Evolutionary conservation across 2,113 vertebrate genomes (phyloP).

Genomic region (Alosa alosa): DNA sequence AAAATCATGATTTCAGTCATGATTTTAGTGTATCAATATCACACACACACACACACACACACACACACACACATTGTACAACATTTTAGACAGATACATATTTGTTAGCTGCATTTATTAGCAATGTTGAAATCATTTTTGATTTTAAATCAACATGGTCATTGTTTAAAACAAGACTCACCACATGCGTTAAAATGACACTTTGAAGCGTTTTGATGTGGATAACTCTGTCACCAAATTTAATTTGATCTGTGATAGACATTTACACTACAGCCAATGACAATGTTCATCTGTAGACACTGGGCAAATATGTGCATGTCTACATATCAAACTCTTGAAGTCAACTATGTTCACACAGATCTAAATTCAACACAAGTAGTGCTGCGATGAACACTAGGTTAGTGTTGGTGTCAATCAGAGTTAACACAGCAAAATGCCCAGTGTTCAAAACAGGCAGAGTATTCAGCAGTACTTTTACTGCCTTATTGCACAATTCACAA

Average conservation of each 20-base stretch:
- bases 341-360: neutral
- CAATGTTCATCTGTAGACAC: no score
- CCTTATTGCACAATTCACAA: neutral
- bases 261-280: no score
- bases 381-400: neutral
- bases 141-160: neutral
- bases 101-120: no score
- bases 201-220: neutral
- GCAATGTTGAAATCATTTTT: neutral
- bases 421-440: neutral
- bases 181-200: neutral
- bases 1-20: no score
- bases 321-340: neutral
- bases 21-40: no score
- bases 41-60: no score
- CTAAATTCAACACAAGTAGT: neutral
- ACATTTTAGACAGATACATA: no score
- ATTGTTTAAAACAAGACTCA: neutral
- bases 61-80: no score
- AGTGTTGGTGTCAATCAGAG: neutral
- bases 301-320: neutral
- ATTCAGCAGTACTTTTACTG: neutral
- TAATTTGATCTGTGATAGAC: no score
- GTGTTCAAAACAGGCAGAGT: neutral
- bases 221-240: neutral